Conservation (phyloP, 2,797 vertebrate species). For the Microtus obscurus region DNA sequence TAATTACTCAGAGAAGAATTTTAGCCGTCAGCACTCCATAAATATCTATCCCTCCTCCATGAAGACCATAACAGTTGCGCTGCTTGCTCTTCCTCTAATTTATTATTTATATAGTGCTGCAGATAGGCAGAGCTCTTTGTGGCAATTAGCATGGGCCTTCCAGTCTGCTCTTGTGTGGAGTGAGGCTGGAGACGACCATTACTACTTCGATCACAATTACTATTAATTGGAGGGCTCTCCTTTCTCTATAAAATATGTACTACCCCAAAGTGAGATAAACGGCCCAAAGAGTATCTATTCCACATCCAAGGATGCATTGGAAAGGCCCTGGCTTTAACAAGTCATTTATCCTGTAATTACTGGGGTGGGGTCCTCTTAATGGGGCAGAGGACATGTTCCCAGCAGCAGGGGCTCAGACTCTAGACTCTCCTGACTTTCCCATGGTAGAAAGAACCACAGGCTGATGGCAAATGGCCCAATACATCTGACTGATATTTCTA, state of each 20-base stretch:
- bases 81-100: slow-evolving; percentile 73
- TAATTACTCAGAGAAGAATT: slow-evolving; percentile 80
- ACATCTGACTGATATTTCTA: not conserved
- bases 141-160: slow-evolving; percentile 82
- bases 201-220: slow-evolving; percentile 82
- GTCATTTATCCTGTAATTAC: slow-evolving; percentile 77
- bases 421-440: slow-evolving; percentile 25
- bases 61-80: slow-evolving; percentile 61
- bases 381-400: slow-evolving; percentile 45
- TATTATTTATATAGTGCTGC: slow-evolving; percentile 81
- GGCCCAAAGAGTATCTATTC: slow-evolving; percentile 70
- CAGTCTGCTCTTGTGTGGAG: slow-evolving; percentile 76
- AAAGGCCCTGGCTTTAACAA: slow-evolving; percentile 73
- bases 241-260: slow-evolving; percentile 83
- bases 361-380: slow-evolving; percentile 49
- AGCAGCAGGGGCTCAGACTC: not conserved
- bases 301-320: slow-evolving; percentile 49
- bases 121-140: slow-evolving; percentile 82
- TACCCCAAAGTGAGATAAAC: slow-evolving; percentile 77
- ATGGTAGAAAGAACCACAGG: slow-evolving; percentile 20
- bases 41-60: slow-evolving; percentile 72
- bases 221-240: slow-evolving; percentile 81
- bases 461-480: not conserved
- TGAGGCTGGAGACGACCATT: slow-evolving; percentile 73
- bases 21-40: slow-evolving; percentile 82